Percentiles rank a stretch among this genome's conserved stretches.
These are phyloP conservation scores for Coleophora flavipennella DNA, from an alignment of 2,888 invertebrate species.

Conservation along the genomic window DNA sequence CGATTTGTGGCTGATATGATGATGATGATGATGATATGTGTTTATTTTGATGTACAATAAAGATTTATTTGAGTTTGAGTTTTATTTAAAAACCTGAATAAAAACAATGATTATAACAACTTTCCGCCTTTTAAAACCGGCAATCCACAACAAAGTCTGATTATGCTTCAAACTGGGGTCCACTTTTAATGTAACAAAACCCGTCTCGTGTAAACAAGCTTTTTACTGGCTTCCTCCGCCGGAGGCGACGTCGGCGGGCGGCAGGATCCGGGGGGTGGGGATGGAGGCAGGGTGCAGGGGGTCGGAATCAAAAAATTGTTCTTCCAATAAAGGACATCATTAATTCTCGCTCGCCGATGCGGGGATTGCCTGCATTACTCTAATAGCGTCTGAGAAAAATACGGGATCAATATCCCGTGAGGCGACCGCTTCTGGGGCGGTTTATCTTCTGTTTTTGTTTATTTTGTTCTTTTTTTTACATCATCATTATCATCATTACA, in stretches of 20 bases:
- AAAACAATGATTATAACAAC: no score
- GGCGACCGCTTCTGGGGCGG: constrained; percentile 20
- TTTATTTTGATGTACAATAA: no score
- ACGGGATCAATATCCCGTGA: constrained; percentile 50
- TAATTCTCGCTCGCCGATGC: constrained; percentile 70
- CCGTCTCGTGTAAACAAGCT: constrained; percentile 57
- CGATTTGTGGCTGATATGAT: no score
- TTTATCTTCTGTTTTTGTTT: background rate
- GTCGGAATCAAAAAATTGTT: constrained; percentile 77
- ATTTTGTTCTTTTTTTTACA: background rate
- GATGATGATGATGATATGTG: no score
- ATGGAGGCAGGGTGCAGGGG: constrained; percentile 21
- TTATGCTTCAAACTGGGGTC: constrained; percentile 49
- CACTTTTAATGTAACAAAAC: constrained; percentile 46
- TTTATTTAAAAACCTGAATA: no score
- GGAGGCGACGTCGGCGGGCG: constrained; percentile 22
- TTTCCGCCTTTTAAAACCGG: constrained; percentile 9
- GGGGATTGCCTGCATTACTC: constrained; percentile 52
- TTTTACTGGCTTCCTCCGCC: constrained; percentile 51
- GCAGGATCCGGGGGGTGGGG: constrained; percentile 14
- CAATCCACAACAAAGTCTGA: constrained; percentile 41
- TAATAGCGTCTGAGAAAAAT: constrained; percentile 51
- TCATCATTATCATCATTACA: no score
- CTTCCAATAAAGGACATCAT: constrained; percentile 80
- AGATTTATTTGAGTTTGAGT: no score